Conservation (phyloP, 2,888 invertebrate species). For the Aphidoletes aphidimyza region DNA sequence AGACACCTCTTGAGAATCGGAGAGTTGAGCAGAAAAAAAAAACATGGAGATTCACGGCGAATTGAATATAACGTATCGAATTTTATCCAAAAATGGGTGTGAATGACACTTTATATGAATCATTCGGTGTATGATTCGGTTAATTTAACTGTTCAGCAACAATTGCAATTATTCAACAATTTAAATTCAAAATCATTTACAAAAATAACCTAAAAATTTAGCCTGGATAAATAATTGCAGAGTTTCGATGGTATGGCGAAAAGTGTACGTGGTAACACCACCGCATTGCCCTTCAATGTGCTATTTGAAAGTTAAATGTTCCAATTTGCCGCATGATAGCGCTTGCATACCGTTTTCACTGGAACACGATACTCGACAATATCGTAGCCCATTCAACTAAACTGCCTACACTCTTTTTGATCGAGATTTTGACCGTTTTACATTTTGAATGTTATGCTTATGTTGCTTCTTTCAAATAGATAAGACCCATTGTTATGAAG, state of each 20-base stretch:
- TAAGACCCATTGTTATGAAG: too few relatives aligned
- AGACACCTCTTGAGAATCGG: slow-evolving; percentile 31
- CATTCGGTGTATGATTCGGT: neutral
- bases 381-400: too few relatives aligned
- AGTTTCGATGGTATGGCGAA: neutral
- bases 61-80: neutral
- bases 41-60: slow-evolving; percentile 43
- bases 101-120: neutral
- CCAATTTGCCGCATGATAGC: slow-evolving; percentile 32
- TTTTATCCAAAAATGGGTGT: slow-evolving; percentile 39
- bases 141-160: too few relatives aligned
- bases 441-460: too few relatives aligned
- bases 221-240: neutral
- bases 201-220: slow-evolving; percentile 13
- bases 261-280: slow-evolving; percentile 37
- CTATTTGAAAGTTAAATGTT: neutral
- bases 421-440: too few relatives aligned
- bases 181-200: too few relatives aligned
- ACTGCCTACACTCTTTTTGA: neutral
- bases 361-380: too few relatives aligned
- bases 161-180: too few relatives aligned
- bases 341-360: neutral
- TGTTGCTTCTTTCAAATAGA: too few relatives aligned
- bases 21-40: neutral
- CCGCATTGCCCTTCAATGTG: slow-evolving; percentile 3